These are phyloP conservation scores for Drosophila parthenogenetica DNA, from an alignment of 2,888 invertebrate genomes.

Conservation along the genomic window DNA sequence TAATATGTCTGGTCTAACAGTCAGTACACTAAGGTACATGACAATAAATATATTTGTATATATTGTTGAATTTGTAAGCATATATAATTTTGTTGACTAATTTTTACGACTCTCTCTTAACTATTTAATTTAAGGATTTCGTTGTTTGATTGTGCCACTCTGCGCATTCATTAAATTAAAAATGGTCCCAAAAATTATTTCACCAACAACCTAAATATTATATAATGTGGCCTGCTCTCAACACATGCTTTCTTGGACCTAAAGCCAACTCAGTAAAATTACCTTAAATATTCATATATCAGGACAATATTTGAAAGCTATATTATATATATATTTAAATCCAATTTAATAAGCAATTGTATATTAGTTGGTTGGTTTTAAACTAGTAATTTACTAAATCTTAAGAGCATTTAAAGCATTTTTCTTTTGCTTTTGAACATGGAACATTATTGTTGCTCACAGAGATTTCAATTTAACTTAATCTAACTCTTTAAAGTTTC, in stretches of 20 bases:
- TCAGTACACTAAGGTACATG: conserved; percentile 2
- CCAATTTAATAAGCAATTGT: background rate
- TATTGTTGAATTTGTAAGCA: conserved; percentile 1
- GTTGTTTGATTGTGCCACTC: conserved; percentile 40
- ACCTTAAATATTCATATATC: background rate
- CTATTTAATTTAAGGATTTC: conserved; percentile 17
- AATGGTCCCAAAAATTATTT: conserved; percentile 44
- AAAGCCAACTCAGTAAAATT: background rate
- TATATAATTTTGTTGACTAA: background rate
- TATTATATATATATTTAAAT: background rate
- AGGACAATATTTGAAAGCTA: conserved; percentile 2
- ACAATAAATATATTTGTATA: conserved; percentile 5
- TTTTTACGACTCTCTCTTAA: conserved; percentile 7
- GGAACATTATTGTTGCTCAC: conserved; percentile 1
- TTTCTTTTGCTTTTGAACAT: background rate
- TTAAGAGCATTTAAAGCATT: background rate
- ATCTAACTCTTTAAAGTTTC: background rate
- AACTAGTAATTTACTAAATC: background rate
- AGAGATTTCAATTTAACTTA: background rate
- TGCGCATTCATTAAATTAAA: conserved; percentile 19
- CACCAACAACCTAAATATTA: conserved; percentile 16
- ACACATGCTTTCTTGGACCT: conserved; percentile 3
- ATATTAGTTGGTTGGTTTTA: background rate
- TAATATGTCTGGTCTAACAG: conserved; percentile 10
- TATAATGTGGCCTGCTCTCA: background rate